Base-by-base conservation (phyloP, 2,888 invertebrate species). In the Trilocha varians region DNA sequence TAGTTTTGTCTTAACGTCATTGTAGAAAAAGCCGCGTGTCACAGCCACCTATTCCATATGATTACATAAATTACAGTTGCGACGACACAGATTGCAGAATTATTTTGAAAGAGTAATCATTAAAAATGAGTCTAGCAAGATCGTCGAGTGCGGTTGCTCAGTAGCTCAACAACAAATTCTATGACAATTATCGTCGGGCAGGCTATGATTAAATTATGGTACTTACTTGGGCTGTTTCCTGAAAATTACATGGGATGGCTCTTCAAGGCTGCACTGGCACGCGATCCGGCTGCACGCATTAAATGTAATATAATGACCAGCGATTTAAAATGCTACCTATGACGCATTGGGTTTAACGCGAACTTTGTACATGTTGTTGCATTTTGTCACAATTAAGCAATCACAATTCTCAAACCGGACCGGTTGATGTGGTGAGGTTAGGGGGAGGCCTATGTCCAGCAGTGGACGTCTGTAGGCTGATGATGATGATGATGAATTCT, bases 151-250 rank as follows among this genome's bases (percentile, higher is more conserved):
- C 59, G 55, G 59, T 62, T 59, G 64, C 64, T 73, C 76, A 66
- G 82, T 78, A 79, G 79, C 74, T 62, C 63, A 57, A 65, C 70
- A 70, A 71, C 74, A 65, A 77, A 77, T 73, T 65, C 75, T 75
- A 79, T 75, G 70, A 82, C 79, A 82, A 84, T 83, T 82, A 83
- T 62, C 59, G 58, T 53, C 64, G 66, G 76, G 70, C 80, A 82
- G 80, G 76, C 69, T 78, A 78, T 80, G 80, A 85, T 85, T 84
- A 85, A 83, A 83, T 83, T 83, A 82, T 82, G 78, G 77, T 79
- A 80, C 74, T 80, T 79, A 78, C 64, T 65, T 68, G 53, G 70
- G 82, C 75, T 83, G 75, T 84, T 85, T 83, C 84, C 84, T 84
- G 82, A 82, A 83, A 83, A 83, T 84, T 79, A 82, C 74, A 79